phyloP scores from a whole-genome alignment of 2,113 vertebrate species.

The Marmota monax region DNA sequence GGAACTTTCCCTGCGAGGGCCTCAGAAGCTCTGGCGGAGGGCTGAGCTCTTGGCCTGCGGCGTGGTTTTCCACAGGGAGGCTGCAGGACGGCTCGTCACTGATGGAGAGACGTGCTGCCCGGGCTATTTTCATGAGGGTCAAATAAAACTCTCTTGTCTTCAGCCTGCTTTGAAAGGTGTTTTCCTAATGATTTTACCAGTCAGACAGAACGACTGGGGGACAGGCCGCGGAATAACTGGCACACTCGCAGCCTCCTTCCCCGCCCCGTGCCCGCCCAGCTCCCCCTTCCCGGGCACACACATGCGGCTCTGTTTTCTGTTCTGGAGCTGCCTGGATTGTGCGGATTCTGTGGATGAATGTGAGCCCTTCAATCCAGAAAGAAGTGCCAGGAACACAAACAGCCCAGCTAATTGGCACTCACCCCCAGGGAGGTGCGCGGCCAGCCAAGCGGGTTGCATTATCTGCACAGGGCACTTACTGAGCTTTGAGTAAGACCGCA shows the following conservation, averaged over 20 bases:
- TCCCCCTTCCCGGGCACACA: not conserved
- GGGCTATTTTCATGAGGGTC: conserved; percentile 74
- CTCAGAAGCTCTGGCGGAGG: conserved; percentile 85
- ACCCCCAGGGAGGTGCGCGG: not conserved
- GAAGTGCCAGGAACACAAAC: conserved; percentile 73
- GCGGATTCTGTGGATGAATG: conserved; percentile 55
- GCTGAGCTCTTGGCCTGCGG: conserved; percentile 84
- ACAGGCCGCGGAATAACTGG: not conserved
- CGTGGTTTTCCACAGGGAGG: conserved; percentile 86
- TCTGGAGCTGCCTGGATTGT: conserved; percentile 61
- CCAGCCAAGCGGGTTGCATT: conserved; percentile 19
- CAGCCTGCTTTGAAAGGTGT: conserved; percentile 75
- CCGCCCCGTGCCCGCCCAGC: not conserved
- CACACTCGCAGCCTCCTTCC: not conserved
- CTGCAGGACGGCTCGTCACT: conserved; percentile 78
- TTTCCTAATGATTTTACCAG: conserved; percentile 79
- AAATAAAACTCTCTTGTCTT: conserved; percentile 80
- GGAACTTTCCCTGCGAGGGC: conserved; percentile 85
- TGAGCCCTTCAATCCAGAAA: conserved; percentile 60
- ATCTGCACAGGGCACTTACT: conserved; percentile 18
- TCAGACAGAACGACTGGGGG: conserved; percentile 53
- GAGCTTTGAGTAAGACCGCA: conserved; percentile 1
- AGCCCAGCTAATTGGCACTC: conserved; percentile 51
- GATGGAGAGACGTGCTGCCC: conserved; percentile 84
- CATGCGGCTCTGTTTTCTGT: conserved; percentile 58